Evolutionary conservation across 1,140 invertebrate genomes (phyloP), one percentile per base, ranked within the genome.

Genomic region (Drosophila triauraria): DNA sequence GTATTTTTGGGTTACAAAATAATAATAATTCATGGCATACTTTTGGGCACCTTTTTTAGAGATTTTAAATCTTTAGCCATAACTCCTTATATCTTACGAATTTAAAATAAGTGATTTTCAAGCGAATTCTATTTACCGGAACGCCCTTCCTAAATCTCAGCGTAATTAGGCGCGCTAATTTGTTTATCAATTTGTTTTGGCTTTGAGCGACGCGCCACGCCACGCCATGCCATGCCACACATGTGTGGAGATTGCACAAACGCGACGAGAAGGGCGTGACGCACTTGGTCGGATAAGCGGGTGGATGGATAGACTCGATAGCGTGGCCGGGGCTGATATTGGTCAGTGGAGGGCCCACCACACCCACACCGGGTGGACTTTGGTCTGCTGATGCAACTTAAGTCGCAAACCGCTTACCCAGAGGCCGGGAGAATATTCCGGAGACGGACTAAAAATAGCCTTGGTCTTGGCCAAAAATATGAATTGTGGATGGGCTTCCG

Each of bases 111-210:
- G 15, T 3, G 13, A 4, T 40, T 2, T 38, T 1, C 8, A 23
- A n/a, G 10, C 20, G 43, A 82, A 67, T 30, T 30, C 0, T 0
- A 17, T n/a, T 53, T 57, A 2, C 15, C 47, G 30, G 81, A 75
- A 90, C 50, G n/a, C 12, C 7, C 13, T 0, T 2, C 0, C 2
- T n/a, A 75, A 81, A 81, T 80, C 59, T 56, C 47, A 27, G 42
- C 12, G 15, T 58, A 83, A 87, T 80, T 87, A 84, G 72, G 44
- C 48, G 51, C 42, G 68, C n/a, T 70, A 72, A 88, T 81, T 48
- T 70, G 38, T 50, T 79, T 76, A 87, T 80, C 79, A 65, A 69
- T 82, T 86, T 40, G 32, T 43, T 27, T n/a, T 35, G 65, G 60
- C 53, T 44, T 61, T 53, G 46, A 38, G 35, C 42, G 56, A 42